Base-by-base conservation (phyloP, 2,113 vertebrate genomes). In the Empidonax alnorum region DNA sequence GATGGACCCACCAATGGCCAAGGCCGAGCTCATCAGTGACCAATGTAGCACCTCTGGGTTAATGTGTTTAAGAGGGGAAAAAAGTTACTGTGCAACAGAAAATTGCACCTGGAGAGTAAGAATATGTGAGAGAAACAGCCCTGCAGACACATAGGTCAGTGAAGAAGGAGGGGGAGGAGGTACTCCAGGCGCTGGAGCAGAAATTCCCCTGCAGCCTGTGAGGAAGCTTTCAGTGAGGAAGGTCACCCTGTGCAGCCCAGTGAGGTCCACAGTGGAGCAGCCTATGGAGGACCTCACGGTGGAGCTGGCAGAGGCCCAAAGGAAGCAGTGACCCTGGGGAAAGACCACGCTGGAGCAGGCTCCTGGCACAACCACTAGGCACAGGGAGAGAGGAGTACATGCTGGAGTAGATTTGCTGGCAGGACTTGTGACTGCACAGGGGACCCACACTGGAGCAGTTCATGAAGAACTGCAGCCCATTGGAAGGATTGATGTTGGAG, bases 261-360 rank as follows among this genome's bases (percentile, higher is more conserved):
- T 50, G 24, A 33, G 31, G 53, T 33, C 31, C 53, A 56, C 27
- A 47, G 39, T 6, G 56, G 6, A 46, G 23, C 28, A 47, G 28
- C 28, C 28, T 2, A 2, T 55, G 47, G 41, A 46, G 65, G 8
- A 39, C 12, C 28, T 47, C 0, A 1, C 10, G 20, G 7, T 62
- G 65, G n/a, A 49, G 12, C 30, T 55, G 66, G 37, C 10, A 16
- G 24, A 63, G 47, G 47, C 7, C 10, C 56, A 52, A 53, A 61
- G n/a, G 24, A 30, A 33, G 10, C 55, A 39, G 46, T 20, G 39
- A 10, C 39, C 14, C 65, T n/a, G 47, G 39, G 74, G 47, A 55
- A 55, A 47, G 69, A 2, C 20, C 41, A 56, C 0, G 12, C 66
- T 63, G 66, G 49, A 35, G 28, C 41, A 47, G 84, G 20, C 15